Base-by-base conservation (phyloP, 23 tunicate species). In the Halocynthia aurantium region DNA sequence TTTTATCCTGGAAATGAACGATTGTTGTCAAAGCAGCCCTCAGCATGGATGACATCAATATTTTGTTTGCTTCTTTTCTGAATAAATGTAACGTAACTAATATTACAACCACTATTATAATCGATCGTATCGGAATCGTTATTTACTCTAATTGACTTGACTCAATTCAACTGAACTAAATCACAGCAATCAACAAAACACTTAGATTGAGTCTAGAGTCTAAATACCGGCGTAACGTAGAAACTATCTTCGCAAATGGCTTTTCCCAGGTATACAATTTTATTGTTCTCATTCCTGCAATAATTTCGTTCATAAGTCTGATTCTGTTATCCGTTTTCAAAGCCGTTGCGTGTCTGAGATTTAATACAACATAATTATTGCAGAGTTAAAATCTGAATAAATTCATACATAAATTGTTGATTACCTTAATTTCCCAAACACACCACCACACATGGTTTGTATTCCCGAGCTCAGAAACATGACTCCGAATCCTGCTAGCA, bases 181-280 rank as follows among this genome's bases (percentile, higher is more conserved):
- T 31, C 44, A 31, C 44, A 31, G 44, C 44, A 31, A 31, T 31
- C 44, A 31, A 31, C 44, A 31, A 31, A 31, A 31, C 44, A 31
- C 44, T 31, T 31, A 31, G 4, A 31, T 31, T 31, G 44, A 31
- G 4, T 31, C 4, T 31, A 31, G n/a, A 31, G 44, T 31, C 44
- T 31, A 31, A 31, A 31, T 31, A 81, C 84, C n/a, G 71, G 6
- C 87, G 67, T 13, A 83, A 51, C 10, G 50, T 52, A 4, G 66
- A 69, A 1, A 83, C 68, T 8, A 76, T 13, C 52, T 67, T 57
- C 5, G 57, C 60, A 57, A 83, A 83, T 8, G 81, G 70, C 56
- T 83, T 76, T 56, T 83, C 87, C 87, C 87, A 83, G 22, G 87
- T 61, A 52, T 83, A 83, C 87, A 83, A 65, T 67, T 83, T 83